Conservation (phyloP, 2,797 vertebrate genomes). For the Cuculus canorus region DNA sequence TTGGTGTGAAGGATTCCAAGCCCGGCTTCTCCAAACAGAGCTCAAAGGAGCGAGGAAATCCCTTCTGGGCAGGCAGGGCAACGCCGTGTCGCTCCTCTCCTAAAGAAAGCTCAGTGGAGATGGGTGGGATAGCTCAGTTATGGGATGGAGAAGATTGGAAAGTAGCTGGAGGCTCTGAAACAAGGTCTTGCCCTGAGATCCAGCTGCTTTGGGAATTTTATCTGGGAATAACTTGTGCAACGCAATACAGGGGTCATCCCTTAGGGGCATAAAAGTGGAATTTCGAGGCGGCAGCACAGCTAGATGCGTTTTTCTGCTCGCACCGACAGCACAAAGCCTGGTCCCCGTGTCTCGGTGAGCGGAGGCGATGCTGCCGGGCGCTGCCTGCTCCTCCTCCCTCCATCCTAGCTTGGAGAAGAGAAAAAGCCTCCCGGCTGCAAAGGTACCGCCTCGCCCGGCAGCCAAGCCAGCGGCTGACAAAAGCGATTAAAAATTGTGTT, state of each 20-base stretch:
- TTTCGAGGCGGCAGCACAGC: not conserved
- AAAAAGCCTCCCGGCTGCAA: not conserved
- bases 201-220: not conserved
- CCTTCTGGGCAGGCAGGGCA: not conserved
- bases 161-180: not conserved
- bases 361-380: not conserved
- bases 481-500: not conserved
- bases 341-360: not conserved
- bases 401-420: not conserved
- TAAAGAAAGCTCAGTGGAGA: not conserved
- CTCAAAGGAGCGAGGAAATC: not conserved
- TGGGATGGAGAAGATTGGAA: not conserved
- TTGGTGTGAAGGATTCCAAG: not conserved
- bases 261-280: rapidly evolving
- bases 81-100: rapidly evolving
- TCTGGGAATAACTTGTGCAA: rapidly evolving
- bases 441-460: not conserved
- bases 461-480: not conserved
- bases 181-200: rapidly evolving
- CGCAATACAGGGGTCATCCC: rapidly evolving
- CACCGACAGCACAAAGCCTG: not conserved
- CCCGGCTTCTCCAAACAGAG: not conserved
- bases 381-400: not conserved
- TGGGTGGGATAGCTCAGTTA: not conserved
- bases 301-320: not conserved